A percentile compares a stretch with the other conserved stretches of the same genome.
These are phyloP conservation scores for Pharmacophagus antenor DNA, from an alignment of 2,888 invertebrate genomes.

Conservation along the genomic window DNA sequence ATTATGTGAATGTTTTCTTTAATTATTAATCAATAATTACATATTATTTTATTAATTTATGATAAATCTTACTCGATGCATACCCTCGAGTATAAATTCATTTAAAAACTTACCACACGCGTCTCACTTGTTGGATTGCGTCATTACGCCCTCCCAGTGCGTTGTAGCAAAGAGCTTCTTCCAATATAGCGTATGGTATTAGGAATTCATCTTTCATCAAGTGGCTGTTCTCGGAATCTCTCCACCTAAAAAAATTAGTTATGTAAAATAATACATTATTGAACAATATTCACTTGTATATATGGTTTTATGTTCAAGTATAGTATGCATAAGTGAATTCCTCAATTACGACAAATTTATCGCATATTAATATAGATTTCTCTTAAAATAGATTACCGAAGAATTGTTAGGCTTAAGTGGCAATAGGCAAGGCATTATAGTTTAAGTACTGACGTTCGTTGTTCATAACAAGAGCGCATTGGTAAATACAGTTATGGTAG, in stretches of 20 bases:
- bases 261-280: neutral
- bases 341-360: no score
- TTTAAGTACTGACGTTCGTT: neutral
- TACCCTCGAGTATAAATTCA: neutral
- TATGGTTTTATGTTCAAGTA: neutral
- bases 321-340: neutral
- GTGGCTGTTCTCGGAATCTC: neutral
- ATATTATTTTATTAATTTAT: no score
- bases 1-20: no score
- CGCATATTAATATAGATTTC: no score
- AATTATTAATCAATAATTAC: no score
- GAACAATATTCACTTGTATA: neutral
- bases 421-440: neutral
- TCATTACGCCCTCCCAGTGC: neutral
- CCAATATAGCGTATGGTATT: neutral
- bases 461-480: neutral
- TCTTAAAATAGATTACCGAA: no score
- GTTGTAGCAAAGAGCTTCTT: neutral
- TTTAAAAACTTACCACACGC: neutral
- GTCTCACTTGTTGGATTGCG: neutral
- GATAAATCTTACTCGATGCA: no score
- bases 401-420: neutral
- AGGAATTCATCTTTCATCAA: neutral
- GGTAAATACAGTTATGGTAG: no score
- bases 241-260: neutral